Evolutionary conservation across 2,797 vertebrate species (phyloP).

Genomic region (Sebastes ruberrimus): DNA sequence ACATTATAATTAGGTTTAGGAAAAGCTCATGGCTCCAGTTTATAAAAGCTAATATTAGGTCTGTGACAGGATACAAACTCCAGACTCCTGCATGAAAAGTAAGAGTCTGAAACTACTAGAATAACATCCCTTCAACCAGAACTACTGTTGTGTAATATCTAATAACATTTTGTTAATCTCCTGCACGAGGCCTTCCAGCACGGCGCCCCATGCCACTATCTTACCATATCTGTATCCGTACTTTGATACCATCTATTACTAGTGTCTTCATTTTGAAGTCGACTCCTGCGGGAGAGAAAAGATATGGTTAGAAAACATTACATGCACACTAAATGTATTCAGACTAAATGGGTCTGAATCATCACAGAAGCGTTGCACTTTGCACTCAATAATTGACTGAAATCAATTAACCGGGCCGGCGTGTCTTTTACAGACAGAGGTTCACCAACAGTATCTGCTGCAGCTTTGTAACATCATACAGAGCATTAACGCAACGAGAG

Average conservation of each 20-base stretch:
- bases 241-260: conserved; percentile 96
- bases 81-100: neutral
- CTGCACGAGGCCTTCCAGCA: neutral
- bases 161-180: neutral
- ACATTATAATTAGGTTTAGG: neutral
- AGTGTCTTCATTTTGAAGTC: conserved; percentile 99
- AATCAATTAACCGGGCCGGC: conserved; percentile 3
- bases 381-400: neutral
- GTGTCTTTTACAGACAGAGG: neutral
- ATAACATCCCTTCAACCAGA: neutral
- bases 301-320: conserved; percentile 18
- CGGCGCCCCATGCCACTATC: conserved; percentile 48
- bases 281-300: conserved; percentile 83
- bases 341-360: neutral
- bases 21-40: neutral
- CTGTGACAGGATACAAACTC: too few species aligned
- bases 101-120: neutral
- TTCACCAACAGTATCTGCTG: neutral
- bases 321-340: neutral
- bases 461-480: conserved; percentile 41
- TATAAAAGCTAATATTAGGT: neutral
- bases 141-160: neutral
- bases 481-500: conserved; percentile 17
- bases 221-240: conserved; percentile 99
- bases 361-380: neutral